Conservation (phyloP, 1,140 invertebrate species). For the Ceratosolen fusciceps region DNA sequence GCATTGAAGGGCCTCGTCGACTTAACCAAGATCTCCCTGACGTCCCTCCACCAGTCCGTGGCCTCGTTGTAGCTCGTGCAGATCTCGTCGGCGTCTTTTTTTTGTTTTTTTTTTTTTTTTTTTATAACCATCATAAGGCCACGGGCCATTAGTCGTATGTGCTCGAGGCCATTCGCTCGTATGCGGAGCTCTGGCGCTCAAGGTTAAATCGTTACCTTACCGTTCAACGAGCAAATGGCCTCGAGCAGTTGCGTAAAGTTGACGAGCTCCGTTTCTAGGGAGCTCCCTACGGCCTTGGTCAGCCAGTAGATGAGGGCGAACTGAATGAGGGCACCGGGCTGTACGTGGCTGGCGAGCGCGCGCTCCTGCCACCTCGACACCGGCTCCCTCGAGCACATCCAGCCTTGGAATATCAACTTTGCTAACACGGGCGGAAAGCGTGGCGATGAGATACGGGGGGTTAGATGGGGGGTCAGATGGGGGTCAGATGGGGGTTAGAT, state of each 20-base stretch:
- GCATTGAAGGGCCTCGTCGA: conserved; percentile 80
- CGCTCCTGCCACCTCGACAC: conserved; percentile 70
- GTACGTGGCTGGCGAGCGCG: conserved; percentile 72
- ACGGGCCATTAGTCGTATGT: no score
- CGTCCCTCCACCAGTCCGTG: conserved; percentile 82
- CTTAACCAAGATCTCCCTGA: conserved; percentile 79
- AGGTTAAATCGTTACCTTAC: no score
- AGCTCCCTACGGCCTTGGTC: conserved; percentile 66
- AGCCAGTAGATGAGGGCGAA: conserved; percentile 79
- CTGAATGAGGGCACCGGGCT: conserved; percentile 75
- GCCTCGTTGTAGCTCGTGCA: conserved; percentile 76
- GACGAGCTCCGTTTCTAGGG: conserved; percentile 67
- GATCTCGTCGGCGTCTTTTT: conserved; percentile 64
- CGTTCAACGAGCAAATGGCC: conserved; percentile 66
- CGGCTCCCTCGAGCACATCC: conserved; percentile 72
- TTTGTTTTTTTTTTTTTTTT: no score
- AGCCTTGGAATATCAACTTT: conserved; percentile 75
- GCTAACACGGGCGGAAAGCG: conserved; percentile 64
- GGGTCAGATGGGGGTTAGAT: no score
- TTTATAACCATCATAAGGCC: no score
- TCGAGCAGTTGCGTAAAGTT: conserved; percentile 70
- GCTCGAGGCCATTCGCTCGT: no score
- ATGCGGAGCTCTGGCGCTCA: no score
- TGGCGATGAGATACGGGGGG: no score
- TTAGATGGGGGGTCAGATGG: no score